Percentiles rank a stretch among this genome's conserved stretches.
Evolutionary conservation across 1,140 invertebrate species (phyloP).

Genomic region (Chironomus tepperi): DNA sequence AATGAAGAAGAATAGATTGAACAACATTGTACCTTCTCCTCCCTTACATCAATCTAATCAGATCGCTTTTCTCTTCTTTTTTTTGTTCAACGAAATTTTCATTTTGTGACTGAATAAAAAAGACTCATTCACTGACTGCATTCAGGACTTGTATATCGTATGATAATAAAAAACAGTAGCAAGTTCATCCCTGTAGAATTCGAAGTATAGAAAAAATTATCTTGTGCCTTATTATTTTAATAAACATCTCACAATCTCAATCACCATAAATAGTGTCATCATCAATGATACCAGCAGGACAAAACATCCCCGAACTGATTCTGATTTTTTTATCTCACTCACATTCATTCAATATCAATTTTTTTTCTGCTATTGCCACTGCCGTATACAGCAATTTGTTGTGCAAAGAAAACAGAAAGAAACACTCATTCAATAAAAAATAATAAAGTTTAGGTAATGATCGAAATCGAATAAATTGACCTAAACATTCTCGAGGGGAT

Average conservation of each 20-base stretch:
- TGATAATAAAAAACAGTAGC: no score
- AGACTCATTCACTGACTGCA: no score
- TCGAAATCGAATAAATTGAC: constrained; percentile 22
- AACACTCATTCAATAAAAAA: constrained; percentile 23
- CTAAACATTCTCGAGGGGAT: constrained; percentile 21
- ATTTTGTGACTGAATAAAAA: no score
- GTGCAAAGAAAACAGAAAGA: background rate
- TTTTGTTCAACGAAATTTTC: no score
- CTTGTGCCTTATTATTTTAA: constrained; percentile 14
- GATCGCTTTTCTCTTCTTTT: background rate
- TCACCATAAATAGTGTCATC: constrained; percentile 12
- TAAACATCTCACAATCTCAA: constrained; percentile 13
- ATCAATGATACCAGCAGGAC: constrained; percentile 11
- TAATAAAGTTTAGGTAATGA: constrained; percentile 23
- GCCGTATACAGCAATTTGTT: constrained; percentile 2
- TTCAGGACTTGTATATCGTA: no score
- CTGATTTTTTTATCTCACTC: background rate
- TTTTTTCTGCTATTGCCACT: background rate
- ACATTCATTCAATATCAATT: background rate
- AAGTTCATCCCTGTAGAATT: background rate
- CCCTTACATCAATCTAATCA: constrained; percentile 12
- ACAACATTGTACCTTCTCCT: constrained; percentile 5
- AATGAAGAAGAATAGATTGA: background rate
- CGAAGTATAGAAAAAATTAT: background rate
- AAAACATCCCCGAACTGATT: background rate